Base-by-base conservation (phyloP, 2,113 vertebrate species). In the Nipponia nippon region DNA sequence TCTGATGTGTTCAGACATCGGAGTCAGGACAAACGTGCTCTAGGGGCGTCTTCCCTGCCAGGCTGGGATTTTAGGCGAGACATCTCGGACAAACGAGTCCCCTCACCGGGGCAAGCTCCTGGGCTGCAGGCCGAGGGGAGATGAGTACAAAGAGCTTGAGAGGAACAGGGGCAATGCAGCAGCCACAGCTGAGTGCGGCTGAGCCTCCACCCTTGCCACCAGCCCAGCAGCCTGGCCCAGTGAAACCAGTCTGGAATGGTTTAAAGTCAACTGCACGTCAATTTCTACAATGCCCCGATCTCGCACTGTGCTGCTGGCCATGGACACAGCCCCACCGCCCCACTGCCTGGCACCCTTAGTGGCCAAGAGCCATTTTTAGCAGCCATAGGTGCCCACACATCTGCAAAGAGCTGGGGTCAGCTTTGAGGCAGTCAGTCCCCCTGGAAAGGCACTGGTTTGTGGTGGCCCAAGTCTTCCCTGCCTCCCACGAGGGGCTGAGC, bases 371-470 rank as follows among this genome's bases (percentile, higher is more conserved):
- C 20, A 4, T 21, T 61, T 67, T 58, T 32, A 84, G 55, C 69
- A 89, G 65, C 16, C 73, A 36, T 19, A 40, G 22, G 47, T 23
- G 10, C 14, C 16, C 36, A 38, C 15, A 19, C 0, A 0, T 6
- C n/a, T 11, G 2, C 1, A 2, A 69, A 40, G 34, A 89, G 47
- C 56, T 66, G 59, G 34, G 7, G 27, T 49, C 38, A 79, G 44
- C 78, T 66, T 44, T 30, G 62, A 75, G 50, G 23, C 38, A 42
- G 30, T 16, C 49, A 17, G 42, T 30, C 22, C 8, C 3, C 1
- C 44, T 46, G 36, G 38, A 72, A 77, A 82, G 53, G n/a, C 56
- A 62, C 11, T 38, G 72, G 13, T 42, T 66, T 84, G 40, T 29
- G 44, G 58, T 14, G 20, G 65, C 25, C 42, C 46, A 81, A 47